Conservation (phyloP, 2,113 vertebrate genomes). For the Triplophysa dalaica region DNA sequence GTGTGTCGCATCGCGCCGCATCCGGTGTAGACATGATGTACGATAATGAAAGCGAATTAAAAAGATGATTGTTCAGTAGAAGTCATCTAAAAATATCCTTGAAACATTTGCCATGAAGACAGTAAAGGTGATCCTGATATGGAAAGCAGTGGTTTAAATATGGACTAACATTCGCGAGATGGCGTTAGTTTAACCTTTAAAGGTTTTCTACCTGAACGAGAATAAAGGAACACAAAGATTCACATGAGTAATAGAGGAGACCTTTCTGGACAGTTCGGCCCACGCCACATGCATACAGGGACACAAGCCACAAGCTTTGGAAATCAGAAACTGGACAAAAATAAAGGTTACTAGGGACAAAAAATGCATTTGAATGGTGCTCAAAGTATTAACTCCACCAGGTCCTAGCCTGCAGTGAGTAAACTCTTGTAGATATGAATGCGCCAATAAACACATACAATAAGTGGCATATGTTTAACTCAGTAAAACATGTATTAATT, state of each 20-base stretch:
- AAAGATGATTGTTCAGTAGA: conserved; percentile 50
- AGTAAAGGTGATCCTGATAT: conserved; percentile 48
- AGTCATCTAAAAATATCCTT: conserved; percentile 49
- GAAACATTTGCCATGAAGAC: conserved; percentile 32
- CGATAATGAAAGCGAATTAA: conserved; percentile 56
- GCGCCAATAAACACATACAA: no score
- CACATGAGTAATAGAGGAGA: conserved; percentile 47
- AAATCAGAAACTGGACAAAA: conserved; percentile 32
- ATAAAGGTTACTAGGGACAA: conserved; percentile 27
- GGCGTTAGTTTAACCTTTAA: conserved; percentile 34
- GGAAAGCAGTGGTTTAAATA: conserved; percentile 29
- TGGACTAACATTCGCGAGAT: not conserved
- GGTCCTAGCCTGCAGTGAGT: no score
- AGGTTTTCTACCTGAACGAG: conserved; percentile 26
- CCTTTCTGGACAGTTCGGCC: conserved; percentile 37
- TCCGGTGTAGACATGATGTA: no score
- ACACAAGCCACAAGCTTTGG: conserved; percentile 3
- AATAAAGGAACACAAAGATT: conserved; percentile 25
- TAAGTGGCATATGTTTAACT: no score
- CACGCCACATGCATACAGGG: conserved; percentile 16
- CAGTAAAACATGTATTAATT: not conserved
- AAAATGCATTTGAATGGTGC: not conserved
- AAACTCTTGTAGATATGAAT: no score
- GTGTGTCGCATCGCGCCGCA: no score
- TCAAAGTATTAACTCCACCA: no score